Base-by-base conservation (phyloP, 2,888 invertebrate genomes). In the Calephelis perditalis region DNA sequence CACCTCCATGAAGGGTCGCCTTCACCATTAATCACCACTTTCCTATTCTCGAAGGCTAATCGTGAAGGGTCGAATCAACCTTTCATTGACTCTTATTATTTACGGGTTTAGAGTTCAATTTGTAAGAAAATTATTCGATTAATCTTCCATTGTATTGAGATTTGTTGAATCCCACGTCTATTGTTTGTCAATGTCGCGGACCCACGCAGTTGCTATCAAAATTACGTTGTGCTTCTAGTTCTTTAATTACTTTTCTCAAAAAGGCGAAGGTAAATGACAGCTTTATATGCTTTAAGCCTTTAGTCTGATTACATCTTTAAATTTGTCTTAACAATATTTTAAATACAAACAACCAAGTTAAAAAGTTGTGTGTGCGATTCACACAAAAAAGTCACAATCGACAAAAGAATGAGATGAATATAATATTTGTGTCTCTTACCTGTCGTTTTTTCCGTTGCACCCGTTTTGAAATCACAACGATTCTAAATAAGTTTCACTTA, bases 81-180 rank as follows among this genome's bases (percentile, higher is more conserved):
- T 26, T 52, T 35, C 35, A 52, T 15, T 52, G 35, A 52, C 52
- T 11, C 52, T 7, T 52, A 52, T 11, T 52, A 11, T 10, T 5
- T 52, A 52, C 2, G 9, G 11, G 6, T 52, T n/a, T 52, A 52
- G 52, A 52, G 52, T 52, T 52, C 11, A 52, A 52, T 52, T 52
- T 52, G 3, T 11, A 52, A 52, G 11, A 35, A 10, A 26, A 52
- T 26, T 8, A 26, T 26, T 52, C 11, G 35, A 35, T 11, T 35
- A 52, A 52, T 52, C 10, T 52, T 26, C 63, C 54, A 70, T 69
- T 70, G 70, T 70, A 54, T 62, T 60, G 45, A 56, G 56, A 57
- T 62, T 61, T 65, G 63, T 67, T 68, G 72, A 79, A 74, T 81
- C 84, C 82, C 79, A 84, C 82, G 73, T 62, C 81, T 71, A 84